Conservation (phyloP, 2,797 vertebrate genomes). For the Gallirallus australis region DNA sequence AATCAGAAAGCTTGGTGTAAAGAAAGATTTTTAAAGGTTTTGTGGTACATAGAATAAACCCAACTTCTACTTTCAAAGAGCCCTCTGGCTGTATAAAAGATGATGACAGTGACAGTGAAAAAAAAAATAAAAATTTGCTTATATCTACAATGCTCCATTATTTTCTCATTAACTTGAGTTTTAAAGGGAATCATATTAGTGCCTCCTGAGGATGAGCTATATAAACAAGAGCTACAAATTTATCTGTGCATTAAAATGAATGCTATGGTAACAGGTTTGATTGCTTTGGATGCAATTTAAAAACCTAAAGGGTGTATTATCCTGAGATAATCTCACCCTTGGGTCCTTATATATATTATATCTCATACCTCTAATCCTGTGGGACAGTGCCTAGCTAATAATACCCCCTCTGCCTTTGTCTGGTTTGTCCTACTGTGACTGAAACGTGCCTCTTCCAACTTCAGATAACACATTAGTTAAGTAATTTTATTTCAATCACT, state of each 20-base stretch:
- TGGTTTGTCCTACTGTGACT: not conserved
- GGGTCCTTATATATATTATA: constrained; percentile 44
- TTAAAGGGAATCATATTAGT: constrained; percentile 73
- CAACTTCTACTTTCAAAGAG: constrained; percentile 61
- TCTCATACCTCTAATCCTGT: constrained; percentile 55
- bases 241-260: constrained; percentile 68
- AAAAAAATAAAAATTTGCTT: constrained; percentile 22
- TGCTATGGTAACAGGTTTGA: constrained; percentile 69
- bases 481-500: not conserved
- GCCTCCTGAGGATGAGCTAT: constrained; percentile 54
- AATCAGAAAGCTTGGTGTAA: constrained; percentile 38
- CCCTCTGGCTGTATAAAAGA: constrained; percentile 62
- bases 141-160: constrained; percentile 70
- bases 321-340: constrained; percentile 61
- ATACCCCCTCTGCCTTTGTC: not conserved
- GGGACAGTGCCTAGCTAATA: constrained; percentile 37
- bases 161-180: constrained; percentile 74
- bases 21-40: constrained; percentile 60
- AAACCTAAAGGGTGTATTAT: constrained; percentile 67
- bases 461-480: not conserved
- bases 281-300: constrained; percentile 59
- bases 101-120: constrained; percentile 47
- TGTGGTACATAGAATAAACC: constrained; percentile 64
- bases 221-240: constrained; percentile 71
- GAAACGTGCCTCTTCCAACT: not conserved